Percentiles rank a stretch among this genome's conserved stretches.
Evolutionary conservation across 2,113 vertebrate genomes (phyloP).

Genomic region (Sylvia atricapilla): DNA sequence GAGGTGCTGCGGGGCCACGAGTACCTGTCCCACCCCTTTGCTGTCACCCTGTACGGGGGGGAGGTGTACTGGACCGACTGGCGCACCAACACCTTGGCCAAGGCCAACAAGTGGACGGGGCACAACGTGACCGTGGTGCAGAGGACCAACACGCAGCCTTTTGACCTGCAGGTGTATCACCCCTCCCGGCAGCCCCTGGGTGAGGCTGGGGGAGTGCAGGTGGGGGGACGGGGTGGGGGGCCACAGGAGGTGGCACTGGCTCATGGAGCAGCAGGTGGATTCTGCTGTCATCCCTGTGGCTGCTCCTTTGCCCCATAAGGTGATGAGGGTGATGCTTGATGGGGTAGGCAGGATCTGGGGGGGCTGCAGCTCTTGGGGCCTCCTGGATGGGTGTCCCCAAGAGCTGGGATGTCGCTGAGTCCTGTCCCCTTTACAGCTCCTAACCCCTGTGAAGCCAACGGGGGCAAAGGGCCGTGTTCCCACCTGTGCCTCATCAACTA

Average conservation of each 20-base stretch:
- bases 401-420: neutral
- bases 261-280: neutral
- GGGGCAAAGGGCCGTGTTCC: conserved; percentile 88
- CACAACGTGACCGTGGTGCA: conserved; percentile 96
- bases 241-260: accelerated
- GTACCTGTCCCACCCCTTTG: conserved; percentile 94
- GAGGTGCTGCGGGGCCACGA: conserved; percentile 95
- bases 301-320: neutral
- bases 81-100: conserved; percentile 95
- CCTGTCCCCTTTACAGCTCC: conserved; percentile 73
- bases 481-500: conserved; percentile 97
- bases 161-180: conserved; percentile 97
- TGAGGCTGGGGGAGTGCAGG: conserved; percentile 30
- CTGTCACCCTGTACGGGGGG: conserved; percentile 93
- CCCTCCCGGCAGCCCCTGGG: conserved; percentile 93
- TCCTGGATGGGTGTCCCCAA: no score
- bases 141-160: conserved; percentile 96
- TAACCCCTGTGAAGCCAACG: conserved; percentile 87
- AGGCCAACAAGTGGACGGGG: conserved; percentile 98
- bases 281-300: neutral
- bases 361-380: neutral
- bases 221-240: accelerated
- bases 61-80: conserved; percentile 99
- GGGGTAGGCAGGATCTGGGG: neutral
- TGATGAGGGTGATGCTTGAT: neutral